A percentile compares a stretch with the other conserved stretches of the same genome.
Conservation (phyloP, 30 jellyfish, hydroid and myxozoan genomes). For the Morbakka virulenta region DNA sequence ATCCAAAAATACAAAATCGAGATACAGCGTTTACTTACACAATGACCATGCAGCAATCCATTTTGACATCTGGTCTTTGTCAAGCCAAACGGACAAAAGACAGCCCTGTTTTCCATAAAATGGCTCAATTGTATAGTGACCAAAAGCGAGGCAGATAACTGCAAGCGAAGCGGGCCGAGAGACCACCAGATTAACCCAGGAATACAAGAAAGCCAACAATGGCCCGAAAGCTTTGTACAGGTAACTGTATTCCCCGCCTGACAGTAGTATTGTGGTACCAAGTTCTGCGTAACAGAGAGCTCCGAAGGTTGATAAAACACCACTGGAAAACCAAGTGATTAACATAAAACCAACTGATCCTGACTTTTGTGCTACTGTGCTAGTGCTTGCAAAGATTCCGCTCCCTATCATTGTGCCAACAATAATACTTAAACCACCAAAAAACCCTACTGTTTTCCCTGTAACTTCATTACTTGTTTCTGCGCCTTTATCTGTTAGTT, state of each 20-base stretch:
- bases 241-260: slow-evolving; percentile 92
- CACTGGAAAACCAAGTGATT: slow-evolving; percentile 69
- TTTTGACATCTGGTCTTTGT: background rate
- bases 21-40: background rate
- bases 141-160: slow-evolving; percentile 87
- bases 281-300: slow-evolving; percentile 80
- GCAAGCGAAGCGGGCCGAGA: slow-evolving; percentile 80
- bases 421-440: slow-evolving; percentile 69
- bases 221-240: slow-evolving; percentile 84
- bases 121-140: slow-evolving; percentile 82
- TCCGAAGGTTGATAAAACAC: slow-evolving; percentile 62
- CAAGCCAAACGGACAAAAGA: background rate
- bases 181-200: slow-evolving; percentile 61
- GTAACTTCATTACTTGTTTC: background rate
- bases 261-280: slow-evolving; percentile 69
- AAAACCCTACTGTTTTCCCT: slow-evolving; percentile 58
- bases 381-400: slow-evolving; percentile 82
- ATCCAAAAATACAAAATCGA: too few species aligned
- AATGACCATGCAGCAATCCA: background rate
- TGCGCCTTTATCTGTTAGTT: background rate
- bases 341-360: slow-evolving; percentile 70
- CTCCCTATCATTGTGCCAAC: slow-evolving; percentile 93
- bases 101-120: slow-evolving; percentile 2
- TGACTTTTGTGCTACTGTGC: slow-evolving; percentile 48
- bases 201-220: slow-evolving; percentile 59